Evolutionary conservation across 2,888 invertebrate genomes (phyloP), one percentile per base, ranked within the genome.

Genomic region (Eupithecia tripunctaria): DNA sequence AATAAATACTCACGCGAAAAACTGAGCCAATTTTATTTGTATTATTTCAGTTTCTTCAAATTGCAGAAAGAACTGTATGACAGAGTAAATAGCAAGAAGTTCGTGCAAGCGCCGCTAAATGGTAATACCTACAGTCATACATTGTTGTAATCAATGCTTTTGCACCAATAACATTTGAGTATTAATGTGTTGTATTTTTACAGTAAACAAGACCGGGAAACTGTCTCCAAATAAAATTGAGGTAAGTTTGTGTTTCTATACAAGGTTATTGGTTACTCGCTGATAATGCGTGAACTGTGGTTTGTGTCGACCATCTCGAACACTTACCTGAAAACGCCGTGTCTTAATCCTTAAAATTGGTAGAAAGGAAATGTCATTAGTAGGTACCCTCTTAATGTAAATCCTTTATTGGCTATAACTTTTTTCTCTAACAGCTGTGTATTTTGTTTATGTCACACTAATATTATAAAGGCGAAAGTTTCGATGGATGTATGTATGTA

Each of bases 31-130:
- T 38, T 25, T 66, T 32, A 15, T 60, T 70, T 74, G 70, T 76
- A 56, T 66, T 67, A 15, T 89, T 87, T 67, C 88, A 93, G 93
- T 12, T 92, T 86, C 78, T 93, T 92, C 83, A 90, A 90, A 74
- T 79, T 91, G 41, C 93, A 92, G 80, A 89, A 87, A 74, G 91
- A 92, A 68, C 79, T 93, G 5, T 85, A 80, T 68, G 86, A 88
- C 36, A 91, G 89, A 82, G 81, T 85, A 1, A 83, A 85, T 68
- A 76, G 80, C 0, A 91, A 88, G 80, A 88, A 82, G 82, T 80
- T 73, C 68, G 67, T 71, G 38, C 78, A 83, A 59, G 77, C 82
- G 27, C 76, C 81, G 18, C 67, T 82, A 38, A 85, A 89, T 87
- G 87, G 92, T 91, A 81, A 36, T 15, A 14, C 25, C 21, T 56